These are phyloP conservation scores for Ispidina lecontei DNA, from an alignment of 2,797 vertebrate genomes.

Conservation along the genomic window DNA sequence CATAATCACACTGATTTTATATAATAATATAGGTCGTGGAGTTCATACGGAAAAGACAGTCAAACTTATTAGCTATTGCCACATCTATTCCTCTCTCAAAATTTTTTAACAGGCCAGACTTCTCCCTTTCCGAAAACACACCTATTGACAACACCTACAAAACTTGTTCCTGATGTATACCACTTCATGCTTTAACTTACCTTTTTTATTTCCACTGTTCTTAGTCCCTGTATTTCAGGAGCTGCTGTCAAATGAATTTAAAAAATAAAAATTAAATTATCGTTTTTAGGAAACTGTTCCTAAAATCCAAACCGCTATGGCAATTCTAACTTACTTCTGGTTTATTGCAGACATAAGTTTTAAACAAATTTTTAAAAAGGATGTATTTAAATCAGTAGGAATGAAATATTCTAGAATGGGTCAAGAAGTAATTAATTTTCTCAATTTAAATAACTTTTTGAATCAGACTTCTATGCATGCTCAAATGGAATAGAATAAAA, in stretches of 20 bases:
- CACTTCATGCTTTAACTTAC: constrained; percentile 62
- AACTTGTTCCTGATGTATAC: neutral
- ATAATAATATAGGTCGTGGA: neutral
- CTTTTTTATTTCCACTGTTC: constrained; percentile 93
- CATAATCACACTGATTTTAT: neutral
- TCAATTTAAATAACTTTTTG: constrained; percentile 8
- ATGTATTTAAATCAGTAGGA: neutral
- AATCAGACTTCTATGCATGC: constrained; percentile 5
- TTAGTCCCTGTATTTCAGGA: constrained; percentile 86
- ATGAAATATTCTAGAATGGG: neutral
- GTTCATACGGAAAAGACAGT: neutral
- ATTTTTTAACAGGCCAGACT: neutral
- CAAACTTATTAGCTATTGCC: neutral
- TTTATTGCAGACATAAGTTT: fast-evolving
- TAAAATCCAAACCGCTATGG: neutral
- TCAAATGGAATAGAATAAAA: neutral
- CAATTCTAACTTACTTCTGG: neutral
- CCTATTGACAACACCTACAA: neutral
- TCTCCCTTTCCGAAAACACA: neutral
- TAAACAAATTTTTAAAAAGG: neutral
- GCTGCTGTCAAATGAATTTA: constrained; percentile 67
- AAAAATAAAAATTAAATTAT: neutral
- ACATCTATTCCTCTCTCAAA: neutral
- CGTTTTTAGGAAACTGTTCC: neutral
- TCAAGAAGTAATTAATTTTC: neutral